These are phyloP conservation scores for Atrichornis clamosus DNA, from an alignment of 2,113 vertebrate genomes.

Conservation along the genomic window DNA sequence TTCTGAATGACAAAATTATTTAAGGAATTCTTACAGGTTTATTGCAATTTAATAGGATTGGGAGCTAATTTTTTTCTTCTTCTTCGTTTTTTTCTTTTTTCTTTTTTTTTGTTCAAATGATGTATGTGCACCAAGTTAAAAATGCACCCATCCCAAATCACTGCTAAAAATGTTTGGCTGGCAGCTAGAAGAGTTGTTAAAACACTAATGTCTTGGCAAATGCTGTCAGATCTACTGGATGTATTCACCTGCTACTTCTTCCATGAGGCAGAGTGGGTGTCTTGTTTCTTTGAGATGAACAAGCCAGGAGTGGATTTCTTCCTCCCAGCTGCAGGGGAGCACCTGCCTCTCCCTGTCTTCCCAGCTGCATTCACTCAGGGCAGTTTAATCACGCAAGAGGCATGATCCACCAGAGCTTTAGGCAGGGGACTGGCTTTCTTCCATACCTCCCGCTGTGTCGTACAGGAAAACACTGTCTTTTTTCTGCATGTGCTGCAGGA, in stretches of 20 bases:
- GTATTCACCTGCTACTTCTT: neutral
- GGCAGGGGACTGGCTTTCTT: constrained; percentile 44
- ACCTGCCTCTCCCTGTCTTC: neutral
- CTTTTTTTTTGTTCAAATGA: neutral
- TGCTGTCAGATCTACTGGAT: neutral
- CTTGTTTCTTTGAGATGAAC: neutral
- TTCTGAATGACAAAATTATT: neutral
- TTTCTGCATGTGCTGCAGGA: constrained; percentile 24
- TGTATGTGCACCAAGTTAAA: neutral
- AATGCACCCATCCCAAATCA: neutral
- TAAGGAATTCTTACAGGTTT: neutral
- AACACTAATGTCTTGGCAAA: neutral
- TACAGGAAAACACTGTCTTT: constrained; percentile 41
- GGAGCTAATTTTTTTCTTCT: neutral
- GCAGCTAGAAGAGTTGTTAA: neutral
- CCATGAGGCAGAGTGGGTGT: neutral
- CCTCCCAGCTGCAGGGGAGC: neutral
- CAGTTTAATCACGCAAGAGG: constrained; percentile 43
- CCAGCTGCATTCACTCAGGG: neutral
- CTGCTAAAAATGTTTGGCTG: neutral
- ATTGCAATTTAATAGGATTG: neutral
- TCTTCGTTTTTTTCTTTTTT: too few species aligned
- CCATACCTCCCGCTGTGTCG: neutral
- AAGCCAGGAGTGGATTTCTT: constrained; percentile 3
- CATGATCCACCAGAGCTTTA: constrained; percentile 40